Conservation (phyloP, 1,140 invertebrate species). For the Vanessa tameamea region DNA sequence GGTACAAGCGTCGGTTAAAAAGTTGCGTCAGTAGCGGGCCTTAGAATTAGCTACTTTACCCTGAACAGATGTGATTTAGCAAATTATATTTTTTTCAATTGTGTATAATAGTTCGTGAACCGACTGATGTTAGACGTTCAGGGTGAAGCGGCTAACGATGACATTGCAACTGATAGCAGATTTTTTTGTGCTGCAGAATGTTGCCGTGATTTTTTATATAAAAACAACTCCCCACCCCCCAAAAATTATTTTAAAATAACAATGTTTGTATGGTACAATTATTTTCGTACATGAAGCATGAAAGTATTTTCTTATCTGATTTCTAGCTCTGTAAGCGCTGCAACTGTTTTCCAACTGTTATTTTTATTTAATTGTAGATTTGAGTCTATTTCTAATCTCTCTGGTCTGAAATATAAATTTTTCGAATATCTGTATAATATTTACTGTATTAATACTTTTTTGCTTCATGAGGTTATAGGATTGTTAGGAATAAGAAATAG, state of each 20-base stretch:
- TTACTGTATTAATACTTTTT: conserved; percentile 78
- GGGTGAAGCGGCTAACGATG: conserved; percentile 49
- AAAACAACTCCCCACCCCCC: conserved; percentile 39
- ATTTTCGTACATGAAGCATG: conserved; percentile 73
- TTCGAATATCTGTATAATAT: conserved; percentile 73
- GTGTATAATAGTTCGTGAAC: conserved; percentile 61
- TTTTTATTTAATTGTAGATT: conserved; percentile 72
- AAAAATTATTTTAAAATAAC: conserved; percentile 54
- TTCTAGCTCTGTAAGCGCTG: conserved; percentile 45
- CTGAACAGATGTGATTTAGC: conserved; percentile 55
- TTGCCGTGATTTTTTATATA: conserved; percentile 72
- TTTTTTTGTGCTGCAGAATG: conserved; percentile 69
- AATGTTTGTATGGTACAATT: conserved; percentile 65
- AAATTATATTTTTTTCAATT: conserved; percentile 72
- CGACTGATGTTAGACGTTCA: conserved; percentile 57
- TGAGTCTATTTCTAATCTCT: conserved; percentile 73
- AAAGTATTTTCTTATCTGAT: conserved; percentile 65
- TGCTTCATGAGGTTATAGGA: conserved; percentile 78
- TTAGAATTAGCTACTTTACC: conserved; percentile 48
- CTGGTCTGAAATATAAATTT: conserved; percentile 70
- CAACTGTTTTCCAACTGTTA: conserved; percentile 44
- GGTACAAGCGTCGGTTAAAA: conserved; percentile 5
- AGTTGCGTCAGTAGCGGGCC: conserved; percentile 47
- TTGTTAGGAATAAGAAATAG: conserved; percentile 76
- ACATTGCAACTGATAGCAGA: conserved; percentile 69